Evolutionary conservation across 2,888 invertebrate species (phyloP).

Genomic region (Branchellion lobata): DNA sequence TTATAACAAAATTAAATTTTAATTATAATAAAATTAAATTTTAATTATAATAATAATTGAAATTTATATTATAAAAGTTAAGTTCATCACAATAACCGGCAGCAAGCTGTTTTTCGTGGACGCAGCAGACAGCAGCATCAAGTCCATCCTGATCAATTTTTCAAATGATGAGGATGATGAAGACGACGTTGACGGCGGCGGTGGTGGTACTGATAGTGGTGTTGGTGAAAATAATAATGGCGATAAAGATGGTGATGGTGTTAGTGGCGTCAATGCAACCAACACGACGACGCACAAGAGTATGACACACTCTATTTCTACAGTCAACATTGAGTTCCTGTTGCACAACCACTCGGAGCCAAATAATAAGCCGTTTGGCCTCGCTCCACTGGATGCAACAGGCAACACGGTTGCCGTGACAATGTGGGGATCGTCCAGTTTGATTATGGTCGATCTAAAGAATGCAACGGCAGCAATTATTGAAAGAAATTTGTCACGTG

Average conservation of each 20-base stretch:
- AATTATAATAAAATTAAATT: no score
- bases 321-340: background rate
- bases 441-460: background rate
- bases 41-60: no score
- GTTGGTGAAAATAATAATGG: background rate
- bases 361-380: background rate
- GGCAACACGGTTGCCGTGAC: background rate
- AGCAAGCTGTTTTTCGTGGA: conserved; percentile 2
- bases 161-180: background rate
- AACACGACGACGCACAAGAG: background rate
- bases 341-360: background rate
- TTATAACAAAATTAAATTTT: no score
- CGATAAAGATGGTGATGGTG: background rate
- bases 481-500: background rate
- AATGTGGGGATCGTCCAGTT: background rate
- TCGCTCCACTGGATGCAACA: background rate
- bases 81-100: no score
- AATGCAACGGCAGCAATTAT: background rate
- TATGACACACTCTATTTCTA: background rate
- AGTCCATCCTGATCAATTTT: background rate
- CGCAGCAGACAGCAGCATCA: background rate
- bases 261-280: background rate
- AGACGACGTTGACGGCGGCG: background rate
- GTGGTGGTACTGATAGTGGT: no score
- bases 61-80: no score